Evolutionary conservation across 2,888 invertebrate species (phyloP).

Genomic region (Epinotia demarniana): DNA sequence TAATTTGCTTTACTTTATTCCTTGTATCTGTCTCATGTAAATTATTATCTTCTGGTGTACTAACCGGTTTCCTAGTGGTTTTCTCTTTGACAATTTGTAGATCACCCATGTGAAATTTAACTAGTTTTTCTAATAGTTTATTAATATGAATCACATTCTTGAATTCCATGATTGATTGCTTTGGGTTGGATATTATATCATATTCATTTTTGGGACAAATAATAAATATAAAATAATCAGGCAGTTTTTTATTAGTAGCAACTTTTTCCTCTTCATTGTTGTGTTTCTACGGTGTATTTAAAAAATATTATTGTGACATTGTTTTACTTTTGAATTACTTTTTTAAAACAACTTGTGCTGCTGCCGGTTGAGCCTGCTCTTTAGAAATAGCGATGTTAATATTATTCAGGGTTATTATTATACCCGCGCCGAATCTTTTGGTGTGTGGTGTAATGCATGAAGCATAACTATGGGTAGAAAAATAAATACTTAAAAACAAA

Average conservation of each 20-base stretch:
- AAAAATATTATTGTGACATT: not conserved
- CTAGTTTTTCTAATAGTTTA: constrained; percentile 66
- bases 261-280: constrained; percentile 52
- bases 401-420: too few species aligned
- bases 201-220: constrained; percentile 83
- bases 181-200: constrained; percentile 77
- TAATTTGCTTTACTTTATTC: constrained; percentile 72
- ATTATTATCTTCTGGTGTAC: constrained; percentile 46
- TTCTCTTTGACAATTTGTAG: constrained; percentile 51
- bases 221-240: constrained; percentile 83
- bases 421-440: too few species aligned
- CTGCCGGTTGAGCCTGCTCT: too few species aligned
- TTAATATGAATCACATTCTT: constrained; percentile 77
- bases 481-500: too few species aligned
- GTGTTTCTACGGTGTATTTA: constrained; percentile 40
- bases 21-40: constrained; percentile 54
- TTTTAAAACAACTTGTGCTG: too few species aligned
- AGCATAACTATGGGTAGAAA: too few species aligned
- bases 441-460: too few species aligned
- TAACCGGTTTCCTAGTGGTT: constrained; percentile 49
- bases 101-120: constrained; percentile 66
- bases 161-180: constrained; percentile 83
- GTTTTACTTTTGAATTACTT: not conserved
- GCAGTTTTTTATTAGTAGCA: constrained; percentile 53
- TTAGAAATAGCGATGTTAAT: too few species aligned